Percentiles rank a stretch among this genome's conserved stretches.
Evolutionary conservation across 53 echinoderm and acorn worm species (phyloP).

Genomic region (Arbacia lixula): DNA sequence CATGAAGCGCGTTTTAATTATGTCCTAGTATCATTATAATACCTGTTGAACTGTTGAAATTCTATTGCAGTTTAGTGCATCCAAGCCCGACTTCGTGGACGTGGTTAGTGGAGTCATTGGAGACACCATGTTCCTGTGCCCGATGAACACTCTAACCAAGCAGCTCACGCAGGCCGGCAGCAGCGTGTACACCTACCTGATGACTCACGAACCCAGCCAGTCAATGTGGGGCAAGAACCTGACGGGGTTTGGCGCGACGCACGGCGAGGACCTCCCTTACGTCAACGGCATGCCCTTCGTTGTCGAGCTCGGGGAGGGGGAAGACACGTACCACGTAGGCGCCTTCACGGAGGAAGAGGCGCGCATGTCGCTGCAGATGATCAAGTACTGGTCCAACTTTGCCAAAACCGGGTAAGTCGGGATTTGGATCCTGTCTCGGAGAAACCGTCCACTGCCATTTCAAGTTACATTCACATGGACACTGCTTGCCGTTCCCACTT

Average conservation of each 20-base stretch:
- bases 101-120: not conserved
- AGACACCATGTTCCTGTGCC: not conserved
- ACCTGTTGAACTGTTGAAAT: too few species aligned
- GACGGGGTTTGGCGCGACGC: not conserved
- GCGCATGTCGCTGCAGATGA: not conserved
- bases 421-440: not conserved
- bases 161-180: not conserved
- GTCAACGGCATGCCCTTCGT: not conserved
- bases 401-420: slow-evolving; percentile 17
- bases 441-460: too few species aligned
- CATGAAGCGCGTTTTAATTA: too few species aligned
- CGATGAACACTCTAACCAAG: not conserved
- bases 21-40: too few species aligned
- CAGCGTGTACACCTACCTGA: not conserved
- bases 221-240: not conserved
- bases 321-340: not conserved
- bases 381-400: slow-evolving; percentile 34
- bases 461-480: too few species aligned
- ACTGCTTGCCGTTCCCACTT: too few species aligned
- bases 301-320: not conserved
- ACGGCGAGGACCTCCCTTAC: not conserved
- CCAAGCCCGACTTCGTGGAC: not conserved
- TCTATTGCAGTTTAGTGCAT: too few species aligned
- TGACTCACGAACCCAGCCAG: not conserved
- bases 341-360: slow-evolving; percentile 11